These are phyloP conservation scores for Rhegmatorhina hoffmannsi DNA, from an alignment of 2,113 vertebrate species.

Conservation along the genomic window DNA sequence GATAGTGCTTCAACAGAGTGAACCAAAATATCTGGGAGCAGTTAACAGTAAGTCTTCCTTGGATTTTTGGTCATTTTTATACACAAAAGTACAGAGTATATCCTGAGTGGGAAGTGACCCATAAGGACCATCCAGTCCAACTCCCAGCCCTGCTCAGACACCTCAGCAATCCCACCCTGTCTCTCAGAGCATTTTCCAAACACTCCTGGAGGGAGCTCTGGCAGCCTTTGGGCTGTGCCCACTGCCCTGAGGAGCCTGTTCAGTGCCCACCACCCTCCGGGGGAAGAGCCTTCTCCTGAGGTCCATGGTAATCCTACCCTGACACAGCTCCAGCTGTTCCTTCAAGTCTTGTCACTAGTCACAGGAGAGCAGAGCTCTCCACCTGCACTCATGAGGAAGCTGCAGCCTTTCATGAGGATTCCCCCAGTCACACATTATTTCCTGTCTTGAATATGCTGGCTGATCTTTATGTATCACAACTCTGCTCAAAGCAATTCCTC, in stretches of 20 bases:
- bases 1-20: not conserved
- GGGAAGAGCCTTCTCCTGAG: not conserved
- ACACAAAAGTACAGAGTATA: not conserved
- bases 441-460: not conserved
- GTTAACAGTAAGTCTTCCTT: not conserved
- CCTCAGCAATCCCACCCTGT: not conserved
- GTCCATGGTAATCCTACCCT: rapidly evolving
- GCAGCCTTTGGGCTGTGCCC: rapidly evolving
- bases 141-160: not conserved
- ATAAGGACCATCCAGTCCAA: not conserved
- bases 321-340: rapidly evolving
- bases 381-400: not conserved
- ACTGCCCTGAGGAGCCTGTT: not conserved
- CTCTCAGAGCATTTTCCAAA: rapidly evolving
- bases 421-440: not conserved
- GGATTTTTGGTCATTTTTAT: not conserved
- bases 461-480: not conserved
- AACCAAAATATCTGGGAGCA: not conserved
- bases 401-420: not conserved
- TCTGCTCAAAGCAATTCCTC: not conserved
- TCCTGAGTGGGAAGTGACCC: not conserved
- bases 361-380: not conserved
- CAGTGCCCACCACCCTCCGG: not conserved
- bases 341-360: not conserved
- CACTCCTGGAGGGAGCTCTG: not conserved